Evolutionary conservation across 2,888 invertebrate genomes (phyloP).

Genomic region (Tiliacea aurago): DNA sequence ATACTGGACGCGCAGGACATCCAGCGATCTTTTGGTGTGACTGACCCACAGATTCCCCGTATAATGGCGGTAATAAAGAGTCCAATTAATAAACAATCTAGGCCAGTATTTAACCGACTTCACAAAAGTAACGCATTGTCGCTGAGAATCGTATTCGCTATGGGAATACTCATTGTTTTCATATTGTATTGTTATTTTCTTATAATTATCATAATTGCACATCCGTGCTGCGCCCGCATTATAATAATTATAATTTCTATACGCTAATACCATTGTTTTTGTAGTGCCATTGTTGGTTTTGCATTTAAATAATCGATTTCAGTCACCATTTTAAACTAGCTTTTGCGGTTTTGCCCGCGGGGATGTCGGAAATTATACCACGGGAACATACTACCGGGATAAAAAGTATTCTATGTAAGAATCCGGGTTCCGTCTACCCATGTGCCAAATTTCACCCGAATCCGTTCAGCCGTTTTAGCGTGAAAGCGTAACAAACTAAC

Average conservation of each 20-base stretch:
- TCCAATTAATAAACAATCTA: slow-evolving; percentile 18
- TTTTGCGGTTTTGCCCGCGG: no score
- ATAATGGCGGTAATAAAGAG: neutral
- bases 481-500: no score
- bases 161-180: slow-evolving; percentile 49
- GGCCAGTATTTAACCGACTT: slow-evolving; percentile 30
- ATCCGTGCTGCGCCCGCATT: slow-evolving; percentile 39
- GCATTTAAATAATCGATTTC: slow-evolving; percentile 42
- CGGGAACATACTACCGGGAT: no score
- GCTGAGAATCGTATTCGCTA: slow-evolving; percentile 21
- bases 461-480: no score
- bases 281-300: slow-evolving; percentile 29
- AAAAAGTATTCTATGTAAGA: no score
- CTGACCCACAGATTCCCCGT: no score
- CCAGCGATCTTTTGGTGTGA: no score
- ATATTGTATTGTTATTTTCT: slow-evolving; percentile 54
- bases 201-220: slow-evolving; percentile 53
- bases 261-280: slow-evolving; percentile 42
- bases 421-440: no score
- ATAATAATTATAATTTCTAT: slow-evolving; percentile 44
- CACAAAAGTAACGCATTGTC: slow-evolving; percentile 24
- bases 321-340: slow-evolving; percentile 14
- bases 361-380: no score
- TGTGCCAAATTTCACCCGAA: no score
- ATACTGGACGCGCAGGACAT: no score